Conservation (phyloP, 2,797 vertebrate genomes). For the Gambelia wislizenii region DNA sequence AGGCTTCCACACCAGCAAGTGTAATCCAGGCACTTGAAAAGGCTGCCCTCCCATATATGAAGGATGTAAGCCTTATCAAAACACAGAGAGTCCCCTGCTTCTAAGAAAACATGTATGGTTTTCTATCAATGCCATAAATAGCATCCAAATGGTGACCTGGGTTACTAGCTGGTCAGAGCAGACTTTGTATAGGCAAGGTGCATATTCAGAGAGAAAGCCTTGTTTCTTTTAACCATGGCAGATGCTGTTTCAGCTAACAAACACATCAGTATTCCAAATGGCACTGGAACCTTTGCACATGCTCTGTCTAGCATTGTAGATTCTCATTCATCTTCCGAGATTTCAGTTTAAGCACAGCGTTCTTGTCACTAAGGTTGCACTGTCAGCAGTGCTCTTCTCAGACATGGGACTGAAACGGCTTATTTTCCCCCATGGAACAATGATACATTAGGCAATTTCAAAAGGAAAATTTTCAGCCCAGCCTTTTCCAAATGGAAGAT, state of each 20-base stretch:
- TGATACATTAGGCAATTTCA: conserved; percentile 33
- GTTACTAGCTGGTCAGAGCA: neutral
- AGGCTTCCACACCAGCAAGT: neutral
- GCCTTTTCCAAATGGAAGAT: conserved; percentile 12
- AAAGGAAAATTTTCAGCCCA: conserved; percentile 23
- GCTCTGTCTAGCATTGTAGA: conserved; percentile 74
- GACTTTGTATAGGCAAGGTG: neutral
- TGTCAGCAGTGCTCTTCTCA: conserved; percentile 56
- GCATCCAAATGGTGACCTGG: neutral
- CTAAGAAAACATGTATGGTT: neutral
- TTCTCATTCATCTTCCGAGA: conserved; percentile 71
- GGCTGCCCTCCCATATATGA: neutral
- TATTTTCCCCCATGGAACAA: neutral
- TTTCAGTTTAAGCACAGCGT: conserved; percentile 65
- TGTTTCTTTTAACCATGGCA: conserved; percentile 2
- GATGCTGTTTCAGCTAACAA: conserved; percentile 45
- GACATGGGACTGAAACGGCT: conserved; percentile 8
- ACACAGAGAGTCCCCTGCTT: neutral
- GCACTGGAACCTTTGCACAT: conserved; percentile 79
- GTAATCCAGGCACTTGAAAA: neutral
- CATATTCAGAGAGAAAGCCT: neutral
- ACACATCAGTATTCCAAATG: conserved; percentile 56
- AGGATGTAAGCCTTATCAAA: neutral
- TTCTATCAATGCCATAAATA: neutral
- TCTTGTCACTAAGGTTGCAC: conserved; percentile 49